These are phyloP conservation scores for Drosophila acutilabella DNA, from an alignment of 2,888 invertebrate genomes.

Conservation along the genomic window DNA sequence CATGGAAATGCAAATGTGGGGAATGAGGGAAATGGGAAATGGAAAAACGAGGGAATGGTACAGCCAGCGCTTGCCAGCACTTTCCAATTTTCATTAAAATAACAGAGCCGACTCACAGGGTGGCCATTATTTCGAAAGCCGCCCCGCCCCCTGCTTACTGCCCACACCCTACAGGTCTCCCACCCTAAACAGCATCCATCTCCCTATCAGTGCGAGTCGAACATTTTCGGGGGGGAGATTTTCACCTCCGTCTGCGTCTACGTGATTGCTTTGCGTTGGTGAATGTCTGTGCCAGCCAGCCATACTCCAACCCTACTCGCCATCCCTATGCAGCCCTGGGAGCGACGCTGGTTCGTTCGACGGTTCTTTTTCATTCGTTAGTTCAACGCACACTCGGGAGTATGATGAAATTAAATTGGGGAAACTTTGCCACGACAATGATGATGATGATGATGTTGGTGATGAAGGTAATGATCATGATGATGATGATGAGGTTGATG, in stretches of 20 bases:
- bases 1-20: constrained; percentile 1
- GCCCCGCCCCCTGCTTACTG: not conserved
- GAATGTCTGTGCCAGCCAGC: constrained; percentile 49
- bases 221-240: constrained; percentile 18
- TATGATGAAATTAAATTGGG: constrained; percentile 83
- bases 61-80: constrained; percentile 65
- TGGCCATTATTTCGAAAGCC: constrained; percentile 55
- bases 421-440: constrained; percentile 73
- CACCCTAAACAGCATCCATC: constrained; percentile 18
- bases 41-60: constrained; percentile 2
- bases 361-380: constrained; percentile 74
- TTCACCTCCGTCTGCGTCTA: constrained; percentile 51
- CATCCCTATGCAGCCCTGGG: constrained; percentile 9
- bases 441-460: constrained; percentile 26
- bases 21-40: constrained; percentile 3
- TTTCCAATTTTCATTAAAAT: constrained; percentile 84
- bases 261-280: constrained; percentile 73
- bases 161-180: not conserved
- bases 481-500: constrained; percentile 44
- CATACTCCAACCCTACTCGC: constrained; percentile 26
- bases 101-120: constrained; percentile 71
- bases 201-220: constrained; percentile 46
- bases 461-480: constrained; percentile 40
- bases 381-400: constrained; percentile 79
- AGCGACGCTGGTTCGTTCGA: constrained; percentile 35